Percentiles rank a stretch among this genome's conserved stretches.
Evolutionary conservation across 1,140 invertebrate species (phyloP).

Genomic region (Ceratoteleas bidentatus): DNA sequence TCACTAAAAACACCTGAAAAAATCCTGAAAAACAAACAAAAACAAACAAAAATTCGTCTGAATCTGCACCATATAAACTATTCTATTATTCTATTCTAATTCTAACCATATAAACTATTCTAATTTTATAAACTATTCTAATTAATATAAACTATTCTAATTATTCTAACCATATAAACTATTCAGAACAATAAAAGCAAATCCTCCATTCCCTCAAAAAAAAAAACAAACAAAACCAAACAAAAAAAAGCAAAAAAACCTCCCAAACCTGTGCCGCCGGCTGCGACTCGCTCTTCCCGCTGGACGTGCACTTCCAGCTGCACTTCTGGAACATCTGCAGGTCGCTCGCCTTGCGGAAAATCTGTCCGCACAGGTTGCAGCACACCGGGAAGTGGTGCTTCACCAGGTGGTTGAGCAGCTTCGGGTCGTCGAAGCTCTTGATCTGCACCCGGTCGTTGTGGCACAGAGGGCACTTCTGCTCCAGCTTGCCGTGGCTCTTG

Average conservation of each 20-base stretch:
- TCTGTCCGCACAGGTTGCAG: constrained; percentile 67
- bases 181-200: no score
- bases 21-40: no score
- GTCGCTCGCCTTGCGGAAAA: constrained; percentile 44
- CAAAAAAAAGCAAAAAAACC: neutral
- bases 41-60: no score
- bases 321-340: constrained; percentile 50
- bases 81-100: no score
- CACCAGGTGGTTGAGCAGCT: constrained; percentile 60
- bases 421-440: constrained; percentile 51
- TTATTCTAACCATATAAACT: no score
- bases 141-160: no score
- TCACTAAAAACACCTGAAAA: no score
- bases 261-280: constrained; percentile 19
- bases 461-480: constrained; percentile 62
- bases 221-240: no score
- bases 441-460: constrained; percentile 52
- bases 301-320: constrained; percentile 29
- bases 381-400: constrained; percentile 66
- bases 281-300: constrained; percentile 3
- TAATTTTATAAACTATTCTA: no score
- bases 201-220: no score
- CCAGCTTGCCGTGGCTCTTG: constrained; percentile 62
- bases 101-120: no score
- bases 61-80: no score